A percentile compares a stretch with the other conserved stretches of the same genome.
These are phyloP conservation scores for Campylomormyrus tamandua DNA, from an alignment of 2,113 vertebrate species.

Conservation along the genomic window DNA sequence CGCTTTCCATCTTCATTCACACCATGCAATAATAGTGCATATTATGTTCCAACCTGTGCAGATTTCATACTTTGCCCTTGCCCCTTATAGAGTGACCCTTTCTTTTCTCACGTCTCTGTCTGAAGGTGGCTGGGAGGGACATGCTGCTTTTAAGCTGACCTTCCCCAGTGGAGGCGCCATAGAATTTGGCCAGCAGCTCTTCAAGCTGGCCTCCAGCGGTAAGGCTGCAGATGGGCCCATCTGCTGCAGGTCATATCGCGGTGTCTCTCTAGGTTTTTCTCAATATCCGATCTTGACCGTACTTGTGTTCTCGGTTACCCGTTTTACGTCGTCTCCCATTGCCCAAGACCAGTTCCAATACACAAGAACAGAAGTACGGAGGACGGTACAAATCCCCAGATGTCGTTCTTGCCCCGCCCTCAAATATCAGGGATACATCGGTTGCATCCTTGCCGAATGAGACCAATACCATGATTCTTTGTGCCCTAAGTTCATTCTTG, in stretches of 20 bases:
- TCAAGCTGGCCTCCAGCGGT: slow-evolving; percentile 82
- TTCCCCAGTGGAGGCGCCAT: slow-evolving; percentile 88
- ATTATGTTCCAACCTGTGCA: background rate
- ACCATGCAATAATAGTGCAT: background rate
- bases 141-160: slow-evolving; percentile 80
- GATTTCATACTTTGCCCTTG: background rate
- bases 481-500: too few species aligned
- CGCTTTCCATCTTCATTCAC: background rate
- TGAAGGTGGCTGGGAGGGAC: slow-evolving; percentile 92
- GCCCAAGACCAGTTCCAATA: too few species aligned
- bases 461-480: too few species aligned
- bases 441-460: too few species aligned
- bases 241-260: background rate
- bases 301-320: too few species aligned
- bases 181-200: slow-evolving; percentile 80
- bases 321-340: too few species aligned
- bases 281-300: too few species aligned
- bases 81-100: background rate
- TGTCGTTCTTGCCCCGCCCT: too few species aligned
- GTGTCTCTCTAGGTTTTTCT: background rate
- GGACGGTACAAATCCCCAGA: too few species aligned
- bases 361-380: too few species aligned
- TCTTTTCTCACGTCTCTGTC: slow-evolving; percentile 12
- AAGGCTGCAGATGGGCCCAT: slow-evolving; percentile 20
- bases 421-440: too few species aligned